Conservation (phyloP, 2,888 invertebrate species). For the Drosophila rubida region DNA sequence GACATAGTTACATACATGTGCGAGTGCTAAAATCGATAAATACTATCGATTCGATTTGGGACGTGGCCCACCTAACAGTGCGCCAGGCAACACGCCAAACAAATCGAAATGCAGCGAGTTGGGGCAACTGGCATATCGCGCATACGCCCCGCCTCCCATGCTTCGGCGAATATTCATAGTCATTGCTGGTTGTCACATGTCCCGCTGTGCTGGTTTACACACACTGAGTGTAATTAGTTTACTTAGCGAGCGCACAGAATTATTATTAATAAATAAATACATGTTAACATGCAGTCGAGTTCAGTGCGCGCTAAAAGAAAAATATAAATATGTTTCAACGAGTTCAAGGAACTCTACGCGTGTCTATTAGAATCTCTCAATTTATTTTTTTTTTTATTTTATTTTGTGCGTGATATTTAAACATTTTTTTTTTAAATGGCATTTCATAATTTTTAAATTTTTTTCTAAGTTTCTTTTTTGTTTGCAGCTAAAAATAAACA, state of each 20-base stretch:
- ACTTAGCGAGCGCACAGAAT: constrained; percentile 45
- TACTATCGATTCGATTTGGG: constrained; percentile 61
- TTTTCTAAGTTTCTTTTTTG: constrained; percentile 6
- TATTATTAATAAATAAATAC: constrained; percentile 63
- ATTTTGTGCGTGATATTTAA: constrained; percentile 35
- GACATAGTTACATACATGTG: constrained; percentile 59
- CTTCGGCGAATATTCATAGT: neutral
- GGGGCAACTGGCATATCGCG: constrained; percentile 41
- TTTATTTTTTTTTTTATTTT: constrained; percentile 6
- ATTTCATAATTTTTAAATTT: constrained; percentile 14
- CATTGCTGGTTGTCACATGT: constrained; percentile 12
- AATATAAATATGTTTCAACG: constrained; percentile 10
- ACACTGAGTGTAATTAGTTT: constrained; percentile 68
- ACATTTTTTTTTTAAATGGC: constrained; percentile 24
- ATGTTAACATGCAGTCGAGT: constrained; percentile 36
- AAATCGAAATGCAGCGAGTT: constrained; percentile 34
- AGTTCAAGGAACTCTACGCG: constrained; percentile 67
- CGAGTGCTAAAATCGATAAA: constrained; percentile 62
- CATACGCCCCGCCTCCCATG: constrained; percentile 47
- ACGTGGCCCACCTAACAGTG: constrained; percentile 32
- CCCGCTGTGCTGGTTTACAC: constrained; percentile 45
- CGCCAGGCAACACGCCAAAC: constrained; percentile 48
- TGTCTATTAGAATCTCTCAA: constrained; percentile 16
- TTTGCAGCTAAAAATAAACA: constrained; percentile 21
- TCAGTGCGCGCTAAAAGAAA: constrained; percentile 7